Percentiles rank a stretch among this genome's conserved stretches.
Conservation (phyloP, 2,888 invertebrate species). For the Andrena chrysosceles region DNA sequence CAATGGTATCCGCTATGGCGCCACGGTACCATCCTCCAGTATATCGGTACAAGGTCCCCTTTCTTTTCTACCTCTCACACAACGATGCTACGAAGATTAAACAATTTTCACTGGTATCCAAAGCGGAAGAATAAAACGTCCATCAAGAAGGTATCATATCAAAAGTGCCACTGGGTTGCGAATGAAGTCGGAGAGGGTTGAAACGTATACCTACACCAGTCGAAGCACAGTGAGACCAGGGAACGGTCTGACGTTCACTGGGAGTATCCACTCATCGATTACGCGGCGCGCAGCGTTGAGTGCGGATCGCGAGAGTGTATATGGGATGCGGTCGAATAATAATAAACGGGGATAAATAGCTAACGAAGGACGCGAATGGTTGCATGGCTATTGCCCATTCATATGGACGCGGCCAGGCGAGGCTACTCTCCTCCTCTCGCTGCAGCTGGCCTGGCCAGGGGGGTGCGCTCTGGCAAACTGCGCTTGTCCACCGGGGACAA, state of each 20-base stretch:
- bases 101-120: not conserved
- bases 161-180: not conserved
- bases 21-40: not conserved
- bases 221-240: constrained; percentile 11
- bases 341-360: constrained; percentile 74
- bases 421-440: not conserved
- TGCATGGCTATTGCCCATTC: constrained; percentile 77
- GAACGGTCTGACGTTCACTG: constrained; percentile 53
- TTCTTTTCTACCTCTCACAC: not conserved
- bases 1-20: constrained; percentile 8
- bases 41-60: not conserved
- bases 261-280: constrained; percentile 68
- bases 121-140: not conserved
- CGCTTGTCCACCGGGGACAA: constrained; percentile 73
- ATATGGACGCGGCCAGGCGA: constrained; percentile 62
- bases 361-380: constrained; percentile 74
- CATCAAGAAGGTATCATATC: not conserved
- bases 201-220: constrained; percentile 32
- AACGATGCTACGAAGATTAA: not conserved
- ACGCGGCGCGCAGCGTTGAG: constrained; percentile 56
- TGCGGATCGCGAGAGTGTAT: constrained; percentile 44
- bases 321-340: constrained; percentile 68
- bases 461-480: constrained; percentile 68
- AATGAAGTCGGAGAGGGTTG: not conserved
- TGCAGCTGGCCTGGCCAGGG: constrained; percentile 34